Evolutionary conservation across 1,140 invertebrate genomes (phyloP).

Genomic region (Drosophila willistoni): DNA sequence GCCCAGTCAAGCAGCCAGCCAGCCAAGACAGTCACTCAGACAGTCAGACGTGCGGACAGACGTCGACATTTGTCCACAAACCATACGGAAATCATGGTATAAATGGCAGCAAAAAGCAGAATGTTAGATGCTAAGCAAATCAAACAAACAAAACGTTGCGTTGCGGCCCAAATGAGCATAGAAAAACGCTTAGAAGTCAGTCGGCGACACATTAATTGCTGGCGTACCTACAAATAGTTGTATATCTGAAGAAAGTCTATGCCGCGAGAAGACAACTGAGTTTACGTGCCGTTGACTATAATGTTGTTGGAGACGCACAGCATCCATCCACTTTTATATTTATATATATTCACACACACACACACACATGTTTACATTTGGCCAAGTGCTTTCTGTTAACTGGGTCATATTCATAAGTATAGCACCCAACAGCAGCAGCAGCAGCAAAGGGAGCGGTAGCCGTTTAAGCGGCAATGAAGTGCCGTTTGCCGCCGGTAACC

Average conservation of each 20-base stretch:
- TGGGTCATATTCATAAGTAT: slow-evolving; percentile 82
- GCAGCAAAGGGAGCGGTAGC: slow-evolving; percentile 3
- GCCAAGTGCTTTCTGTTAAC: slow-evolving; percentile 37
- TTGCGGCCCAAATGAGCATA: slow-evolving; percentile 66
- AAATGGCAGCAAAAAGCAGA: slow-evolving; percentile 39
- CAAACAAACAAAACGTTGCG: slow-evolving; percentile 47
- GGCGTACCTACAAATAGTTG: slow-evolving; percentile 28
- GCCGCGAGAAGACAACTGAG: slow-evolving; percentile 29
- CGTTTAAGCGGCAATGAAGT: slow-evolving; percentile 35
- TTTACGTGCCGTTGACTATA: slow-evolving; percentile 21
- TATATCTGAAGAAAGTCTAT: slow-evolving; percentile 62
- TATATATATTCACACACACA: slow-evolving; percentile 27
- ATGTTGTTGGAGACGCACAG: slow-evolving; percentile 31
- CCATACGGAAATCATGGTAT: slow-evolving; percentile 35
- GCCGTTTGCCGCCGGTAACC: slow-evolving; percentile 46
- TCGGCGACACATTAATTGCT: slow-evolving; percentile 75
- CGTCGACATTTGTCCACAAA: background rate
- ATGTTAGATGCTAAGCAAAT: slow-evolving; percentile 72
- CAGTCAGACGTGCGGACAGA: slow-evolving; percentile 14
- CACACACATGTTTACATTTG: slow-evolving; percentile 45
- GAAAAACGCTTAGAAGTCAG: slow-evolving; percentile 57
- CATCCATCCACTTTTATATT: slow-evolving; percentile 30
- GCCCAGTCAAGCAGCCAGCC: slow-evolving; percentile 1
- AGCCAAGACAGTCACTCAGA: slow-evolving; percentile 1
- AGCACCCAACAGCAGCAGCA: slow-evolving; percentile 50